phyloP scores from a whole-genome alignment of 1,140 invertebrate genomes.

The Cydia strobilella region DNA sequence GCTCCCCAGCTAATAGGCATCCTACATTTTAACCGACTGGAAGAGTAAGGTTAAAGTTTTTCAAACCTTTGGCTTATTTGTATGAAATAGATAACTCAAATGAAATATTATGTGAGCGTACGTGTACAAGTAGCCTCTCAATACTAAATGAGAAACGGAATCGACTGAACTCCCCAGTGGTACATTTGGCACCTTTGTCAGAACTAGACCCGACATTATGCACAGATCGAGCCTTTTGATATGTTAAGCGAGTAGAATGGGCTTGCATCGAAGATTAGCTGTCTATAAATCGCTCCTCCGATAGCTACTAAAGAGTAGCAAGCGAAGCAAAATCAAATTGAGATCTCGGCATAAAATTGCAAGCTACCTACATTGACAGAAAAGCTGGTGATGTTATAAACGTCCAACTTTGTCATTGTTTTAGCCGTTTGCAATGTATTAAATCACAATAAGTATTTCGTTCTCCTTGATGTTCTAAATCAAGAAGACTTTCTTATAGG shows the following conservation, averaged over 20 bases:
- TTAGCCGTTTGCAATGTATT: too few species aligned
- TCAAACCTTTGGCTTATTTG: too few species aligned
- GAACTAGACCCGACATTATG: slow-evolving; percentile 9
- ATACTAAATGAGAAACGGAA: slow-evolving; percentile 1
- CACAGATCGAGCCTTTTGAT: slow-evolving; percentile 8
- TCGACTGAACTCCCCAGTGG: slow-evolving; percentile 2
- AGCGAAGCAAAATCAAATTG: neutral
- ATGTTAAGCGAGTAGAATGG: slow-evolving; percentile 11
- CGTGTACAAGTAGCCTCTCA: neutral
- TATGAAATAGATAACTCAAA: too few species aligned
- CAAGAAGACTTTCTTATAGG: too few species aligned
- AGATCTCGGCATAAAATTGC: neutral
- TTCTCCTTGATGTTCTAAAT: too few species aligned
- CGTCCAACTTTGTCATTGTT: too few species aligned
- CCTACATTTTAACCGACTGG: too few species aligned
- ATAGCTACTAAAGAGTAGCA: neutral
- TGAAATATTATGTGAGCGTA: neutral
- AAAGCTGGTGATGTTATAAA: too few species aligned
- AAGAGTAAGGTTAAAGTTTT: too few species aligned
- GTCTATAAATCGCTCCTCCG: slow-evolving; percentile 1
- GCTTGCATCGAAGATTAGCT: slow-evolving; percentile 15
- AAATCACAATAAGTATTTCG: too few species aligned
- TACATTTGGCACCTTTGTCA: slow-evolving; percentile 12
- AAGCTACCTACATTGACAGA: too few species aligned
- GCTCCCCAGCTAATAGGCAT: too few species aligned